phyloP scores from a whole-genome alignment of 92 coral and sea anemone species.

The Muricea muricata region DNA sequence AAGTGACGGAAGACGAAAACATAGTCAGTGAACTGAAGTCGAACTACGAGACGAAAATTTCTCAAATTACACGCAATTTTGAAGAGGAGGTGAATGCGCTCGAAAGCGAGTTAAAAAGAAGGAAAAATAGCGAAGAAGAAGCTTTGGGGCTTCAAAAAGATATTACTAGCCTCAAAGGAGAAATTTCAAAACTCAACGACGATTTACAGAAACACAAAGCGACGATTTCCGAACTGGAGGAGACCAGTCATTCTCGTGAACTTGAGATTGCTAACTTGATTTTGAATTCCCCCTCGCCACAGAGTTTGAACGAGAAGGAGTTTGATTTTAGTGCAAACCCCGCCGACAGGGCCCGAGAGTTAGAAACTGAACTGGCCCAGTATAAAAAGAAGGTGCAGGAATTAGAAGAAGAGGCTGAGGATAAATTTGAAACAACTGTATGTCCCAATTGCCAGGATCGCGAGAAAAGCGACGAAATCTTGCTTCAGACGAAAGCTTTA shows the following conservation, averaged over 20 bases:
- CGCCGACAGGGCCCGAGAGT: background rate
- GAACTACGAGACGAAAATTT: background rate
- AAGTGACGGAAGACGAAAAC: background rate
- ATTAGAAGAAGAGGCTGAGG: slow-evolving; percentile 62
- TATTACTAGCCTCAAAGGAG: slow-evolving; percentile 39
- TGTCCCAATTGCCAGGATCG: slow-evolving; percentile 17
- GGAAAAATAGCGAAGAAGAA: slow-evolving; percentile 47
- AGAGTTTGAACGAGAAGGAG: background rate
- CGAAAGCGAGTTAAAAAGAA: background rate
- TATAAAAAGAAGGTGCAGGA: slow-evolving; percentile 62
- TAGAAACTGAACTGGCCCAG: slow-evolving; percentile 59
- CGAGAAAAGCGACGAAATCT: background rate
- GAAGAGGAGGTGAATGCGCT: background rate
- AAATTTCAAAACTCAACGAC: background rate
- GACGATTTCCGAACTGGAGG: slow-evolving; percentile 66
- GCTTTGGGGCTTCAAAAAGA: slow-evolving; percentile 76
- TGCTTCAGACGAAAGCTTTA: background rate
- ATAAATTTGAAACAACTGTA: slow-evolving; percentile 52
- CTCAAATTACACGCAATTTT: background rate
- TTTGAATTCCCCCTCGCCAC: background rate
- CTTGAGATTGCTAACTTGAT: slow-evolving; percentile 77
- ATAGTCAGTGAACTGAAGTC: background rate
- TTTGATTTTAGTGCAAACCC: background rate
- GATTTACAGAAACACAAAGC: slow-evolving; percentile 10
- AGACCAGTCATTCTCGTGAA: slow-evolving; percentile 52